A percentile compares a stretch with the other conserved stretches of the same genome.
phyloP scores from a whole-genome alignment of 92 coral and sea anemone genomes.

The Phymanthus crucifer region DNA sequence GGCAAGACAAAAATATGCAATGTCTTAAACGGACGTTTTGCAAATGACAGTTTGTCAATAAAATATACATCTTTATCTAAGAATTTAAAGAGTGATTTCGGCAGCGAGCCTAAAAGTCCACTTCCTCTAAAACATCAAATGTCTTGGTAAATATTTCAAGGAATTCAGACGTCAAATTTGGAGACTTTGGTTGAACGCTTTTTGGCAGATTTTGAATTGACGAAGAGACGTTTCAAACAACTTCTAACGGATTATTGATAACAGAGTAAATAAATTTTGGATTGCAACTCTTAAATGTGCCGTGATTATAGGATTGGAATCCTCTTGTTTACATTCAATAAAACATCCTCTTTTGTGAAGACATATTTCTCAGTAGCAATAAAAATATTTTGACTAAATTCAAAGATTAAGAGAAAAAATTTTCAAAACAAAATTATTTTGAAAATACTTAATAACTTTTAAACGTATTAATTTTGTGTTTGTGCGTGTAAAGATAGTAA shows the following conservation, averaged over 20 bases:
- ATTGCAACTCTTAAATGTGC: neutral
- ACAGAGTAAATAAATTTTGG: neutral
- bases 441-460: no score
- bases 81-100: neutral
- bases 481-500: no score
- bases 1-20: no score
- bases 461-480: no score
- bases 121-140: neutral
- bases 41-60: neutral
- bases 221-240: neutral
- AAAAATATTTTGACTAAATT: neutral
- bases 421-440: no score
- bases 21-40: neutral
- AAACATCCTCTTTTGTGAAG: neutral
- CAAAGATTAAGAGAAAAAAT: neutral
- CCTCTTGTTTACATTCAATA: neutral
- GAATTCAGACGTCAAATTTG: neutral
- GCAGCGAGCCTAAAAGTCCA: neutral
- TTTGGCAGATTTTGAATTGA: neutral
- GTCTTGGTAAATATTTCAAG: neutral
- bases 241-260: constrained; percentile 7
- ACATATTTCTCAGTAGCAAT: neutral
- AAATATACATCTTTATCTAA: neutral
- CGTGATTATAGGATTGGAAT: neutral
- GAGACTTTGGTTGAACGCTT: neutral